Evolutionary conservation across 2,797 vertebrate species (phyloP), one percentile per base, ranked within the genome.

Genomic region (Aulostomus chinensis): DNA sequence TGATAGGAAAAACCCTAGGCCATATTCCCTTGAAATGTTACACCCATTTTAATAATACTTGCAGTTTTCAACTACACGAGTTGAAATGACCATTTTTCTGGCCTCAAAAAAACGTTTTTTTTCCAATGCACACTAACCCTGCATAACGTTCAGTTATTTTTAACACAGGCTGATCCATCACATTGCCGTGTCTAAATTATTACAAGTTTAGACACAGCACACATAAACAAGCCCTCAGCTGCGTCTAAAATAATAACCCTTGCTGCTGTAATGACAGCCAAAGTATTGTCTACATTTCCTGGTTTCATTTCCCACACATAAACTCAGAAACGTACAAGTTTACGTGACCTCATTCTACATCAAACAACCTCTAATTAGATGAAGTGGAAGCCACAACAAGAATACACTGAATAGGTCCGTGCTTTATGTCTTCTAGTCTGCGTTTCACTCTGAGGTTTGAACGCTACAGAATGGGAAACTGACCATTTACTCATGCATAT

Each of bases 401-500:
- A 87, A 85, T 75, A 65, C 65, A 82, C 72, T 71, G 43, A 75
- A 75, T 42, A 50, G 43, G 67, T 73, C 68, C 79, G 74, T 67
- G 61, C 65, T 72, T 73, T 49, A 52, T 50, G 37, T 58, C 67
- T 32, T 71, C 54, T 57, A 46, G 55, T 43, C 21, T 60, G 76
- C 51, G 67, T 74, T 58, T 63, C 52, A 35, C 67, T 68, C 1
- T 8, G 50, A 81, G 61, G 65, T 80, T 78, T 24, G 3, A 85
- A 70, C 20, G 5, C 63, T 71, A 48, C 71, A 56, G 61, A 91
- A 88, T 87, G 86, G 89, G 85, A 85, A 90, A 91, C 79, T 83
- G 85, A 87, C 81, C 86, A 84, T 88, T 90, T 89, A 83, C 88
- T 92, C 88, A 90, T 91, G 90, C 90, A 79, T 85, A 76, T 84